Evolutionary conservation across 2,888 invertebrate species (phyloP).

Genomic region (Hirtodrosophila histrioides): DNA sequence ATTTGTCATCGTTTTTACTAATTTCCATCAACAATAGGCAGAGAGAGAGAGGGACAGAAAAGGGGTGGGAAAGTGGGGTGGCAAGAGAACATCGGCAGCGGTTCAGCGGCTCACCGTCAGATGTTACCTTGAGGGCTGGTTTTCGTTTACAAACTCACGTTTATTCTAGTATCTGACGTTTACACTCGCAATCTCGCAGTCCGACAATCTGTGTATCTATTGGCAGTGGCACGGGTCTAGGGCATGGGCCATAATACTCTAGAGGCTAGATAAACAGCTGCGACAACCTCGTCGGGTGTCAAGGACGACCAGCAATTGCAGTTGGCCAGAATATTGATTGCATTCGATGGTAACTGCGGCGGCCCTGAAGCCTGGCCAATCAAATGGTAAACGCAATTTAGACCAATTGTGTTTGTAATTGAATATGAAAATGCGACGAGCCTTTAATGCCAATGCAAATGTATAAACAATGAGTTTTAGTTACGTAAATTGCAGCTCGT

Average conservation of each 20-base stretch:
- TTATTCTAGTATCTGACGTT: conserved; percentile 1
- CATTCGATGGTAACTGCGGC: not conserved
- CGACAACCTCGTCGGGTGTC: not conserved
- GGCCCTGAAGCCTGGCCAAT: no score
- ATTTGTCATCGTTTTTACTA: no score
- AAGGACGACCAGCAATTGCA: conserved; percentile 5
- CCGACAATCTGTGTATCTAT: not conserved
- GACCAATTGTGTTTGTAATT: conserved; percentile 16
- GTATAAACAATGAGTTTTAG: conserved; percentile 21
- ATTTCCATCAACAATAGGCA: no score
- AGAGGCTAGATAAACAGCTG: conserved; percentile 7
- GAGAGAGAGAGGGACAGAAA: not conserved
- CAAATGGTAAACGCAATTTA: not conserved
- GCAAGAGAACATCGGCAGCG: not conserved
- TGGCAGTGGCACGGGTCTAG: not conserved
- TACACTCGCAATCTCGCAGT: no score
- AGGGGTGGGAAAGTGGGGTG: not conserved
- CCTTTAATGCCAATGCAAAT: conserved; percentile 2
- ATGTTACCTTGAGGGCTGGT: conserved; percentile 64
- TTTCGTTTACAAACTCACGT: conserved; percentile 65
- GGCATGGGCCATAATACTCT: conserved; percentile 1
- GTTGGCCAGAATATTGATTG: conserved; percentile 6
- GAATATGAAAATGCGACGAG: not conserved
- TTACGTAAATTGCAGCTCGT: not conserved
- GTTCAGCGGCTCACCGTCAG: conserved; percentile 20